A percentile compares a stretch with the other conserved stretches of the same genome.
phyloP scores from a whole-genome alignment of 2,888 invertebrate species.

The Pseudococcus longispinus region DNA sequence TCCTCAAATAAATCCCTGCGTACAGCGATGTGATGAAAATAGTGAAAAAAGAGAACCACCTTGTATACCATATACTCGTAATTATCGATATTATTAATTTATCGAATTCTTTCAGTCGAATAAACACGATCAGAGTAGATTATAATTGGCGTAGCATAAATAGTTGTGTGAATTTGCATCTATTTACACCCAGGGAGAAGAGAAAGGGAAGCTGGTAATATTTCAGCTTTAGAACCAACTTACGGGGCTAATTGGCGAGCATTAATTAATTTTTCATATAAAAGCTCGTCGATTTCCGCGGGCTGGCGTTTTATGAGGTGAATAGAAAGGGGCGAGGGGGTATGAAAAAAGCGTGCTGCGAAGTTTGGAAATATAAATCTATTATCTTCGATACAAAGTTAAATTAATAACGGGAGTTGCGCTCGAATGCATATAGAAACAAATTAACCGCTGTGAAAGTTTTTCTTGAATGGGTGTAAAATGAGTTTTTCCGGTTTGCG shows the following conservation, averaged over 20 bases:
- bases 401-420: constrained; percentile 22
- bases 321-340: not conserved
- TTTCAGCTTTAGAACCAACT: not conserved
- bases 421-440: constrained; percentile 28
- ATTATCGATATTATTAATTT: constrained; percentile 16
- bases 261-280: constrained; percentile 19
- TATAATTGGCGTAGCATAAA: not conserved
- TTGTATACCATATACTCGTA: not conserved
- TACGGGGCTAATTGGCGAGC: not conserved
- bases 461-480: constrained; percentile 33
- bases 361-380: constrained; percentile 8
- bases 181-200: not conserved
- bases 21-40: not conserved
- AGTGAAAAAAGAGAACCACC: not conserved
- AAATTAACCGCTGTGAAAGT: constrained; percentile 32
- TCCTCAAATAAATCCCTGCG: not conserved
- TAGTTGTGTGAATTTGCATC: not conserved
- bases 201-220: not conserved
- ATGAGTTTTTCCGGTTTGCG: constrained; percentile 22
- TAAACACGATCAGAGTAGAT: not conserved
- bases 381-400: constrained; percentile 20
- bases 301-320: not conserved
- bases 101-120: constrained; percentile 15
- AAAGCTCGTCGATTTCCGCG: not conserved
- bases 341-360: not conserved